Evolutionary conservation across 2,888 invertebrate species (phyloP), one percentile per base, ranked within the genome.

Genomic region (Fragum sueziense): DNA sequence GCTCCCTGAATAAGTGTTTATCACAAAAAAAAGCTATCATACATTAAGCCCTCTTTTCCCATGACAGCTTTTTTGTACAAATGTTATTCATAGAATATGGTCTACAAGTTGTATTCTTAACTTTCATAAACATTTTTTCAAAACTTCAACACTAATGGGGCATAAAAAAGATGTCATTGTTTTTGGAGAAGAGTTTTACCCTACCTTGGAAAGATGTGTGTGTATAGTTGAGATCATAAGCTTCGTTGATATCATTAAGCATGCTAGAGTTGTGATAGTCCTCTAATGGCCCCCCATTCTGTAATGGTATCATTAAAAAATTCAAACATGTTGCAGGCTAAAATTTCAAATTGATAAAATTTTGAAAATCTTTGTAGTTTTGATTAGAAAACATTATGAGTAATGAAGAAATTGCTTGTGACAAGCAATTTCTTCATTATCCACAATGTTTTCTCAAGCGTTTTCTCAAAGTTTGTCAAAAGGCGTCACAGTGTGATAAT

Each of bases 241-340:
- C 65, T 3, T 65, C 41, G 14, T 22, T 17, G 22, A 65, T 71
- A 33, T 59, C 41, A 68, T 77, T 76, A 93, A 93, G 91, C 86
- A 65, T 65, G n/a, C 65, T 41, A 4, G 65, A 41, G 17, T 27
- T 41, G 9, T 41, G 47, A 52, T 96, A 96, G 3, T 88, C 86
- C 14, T 91, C 87, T 14, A 85, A 74, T 1, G 88, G 88, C 20
- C 90, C 89, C 14, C 92, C 93, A 79, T 84, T 83, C 85, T 87
- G 61, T 14, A 27, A 59, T 0, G 34, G 9, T 17, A 33, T 61
- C 20, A n/a, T 61, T 7, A 6, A n/a, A 52, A 52, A 52, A 52
- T 37, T 37, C 14, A 9, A 37, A 37, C 7, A 37, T 37, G 37
- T 37, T 37, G 37, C 37, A 37, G 37, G 14, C 37, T 9, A 37